Base-by-base conservation (phyloP, 2,113 vertebrate genomes). In the Pachyramphus minor region DNA sequence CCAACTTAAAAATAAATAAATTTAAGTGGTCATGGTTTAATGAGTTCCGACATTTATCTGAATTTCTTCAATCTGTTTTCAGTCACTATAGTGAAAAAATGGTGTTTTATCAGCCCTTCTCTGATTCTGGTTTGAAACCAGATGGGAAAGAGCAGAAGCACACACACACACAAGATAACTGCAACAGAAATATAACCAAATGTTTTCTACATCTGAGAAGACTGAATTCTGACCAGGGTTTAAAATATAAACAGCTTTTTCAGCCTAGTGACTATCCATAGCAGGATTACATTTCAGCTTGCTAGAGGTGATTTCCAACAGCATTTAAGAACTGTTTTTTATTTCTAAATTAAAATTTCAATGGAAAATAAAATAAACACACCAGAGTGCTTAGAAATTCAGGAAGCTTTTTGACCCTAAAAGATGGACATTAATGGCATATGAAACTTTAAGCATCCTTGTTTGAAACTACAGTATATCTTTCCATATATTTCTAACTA, bases 21-120 rank as follows among this genome's bases (percentile, higher is more conserved):
- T 92, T 88, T 95, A 95, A 96, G 62, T 87, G 55, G 93, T 90
- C 77, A 85, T 93, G 84, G 74, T 95, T 95, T 95, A 97, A 95
- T 37, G 66, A 97, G 66, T 91, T 93, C 58, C 62, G 44, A 95
- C 94, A 91, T 91, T 89, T 89, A 94, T 96, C 89, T 94, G 84
- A 95, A 96, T 96, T 96, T 79, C 78, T 94, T 96, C 95, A 96
- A 94, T 95, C 94, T 96, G 95, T 94, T 97, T 96, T 87, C 93
- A 96, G 95, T 96, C 94, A 95, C 87, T 90, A 79, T 95, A 85
- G 94, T 80, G 94, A 96, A 93, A 95, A 94, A 96, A 91, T 79
- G 30, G 41, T 82, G 64, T 87, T 95, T 96, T 93, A 89, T 95
- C 91, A 95, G 74, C 87, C 37, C 20, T 97, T 91, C 37, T 78